Conservation (phyloP, 2,797 vertebrate species). For the Platalea minor region DNA sequence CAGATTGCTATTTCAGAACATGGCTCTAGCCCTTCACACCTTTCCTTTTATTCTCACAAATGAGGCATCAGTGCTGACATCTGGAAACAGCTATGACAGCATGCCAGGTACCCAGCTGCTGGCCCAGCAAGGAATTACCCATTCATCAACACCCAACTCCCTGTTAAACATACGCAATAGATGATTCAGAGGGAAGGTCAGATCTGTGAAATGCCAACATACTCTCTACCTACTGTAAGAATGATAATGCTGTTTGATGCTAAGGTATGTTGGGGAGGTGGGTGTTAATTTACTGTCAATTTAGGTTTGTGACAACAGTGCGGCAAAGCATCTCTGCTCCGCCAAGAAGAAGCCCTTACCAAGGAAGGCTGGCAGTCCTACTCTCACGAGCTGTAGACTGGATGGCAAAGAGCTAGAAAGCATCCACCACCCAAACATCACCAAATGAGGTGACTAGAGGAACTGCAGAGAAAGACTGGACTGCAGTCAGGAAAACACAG, state of each 20-base stretch:
- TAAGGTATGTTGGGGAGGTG: not conserved
- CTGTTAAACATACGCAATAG: not conserved
- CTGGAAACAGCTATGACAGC: not conserved
- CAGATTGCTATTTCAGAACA: not conserved
- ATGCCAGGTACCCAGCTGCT: not conserved
- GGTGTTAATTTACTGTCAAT: not conserved
- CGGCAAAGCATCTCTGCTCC: not conserved
- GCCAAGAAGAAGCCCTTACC: not conserved
- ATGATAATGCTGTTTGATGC: fast-evolving
- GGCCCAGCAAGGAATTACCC: not conserved
- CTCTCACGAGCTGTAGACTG: not conserved
- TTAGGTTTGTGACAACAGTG: not conserved
- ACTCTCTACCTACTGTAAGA: not conserved
- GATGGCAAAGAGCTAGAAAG: not conserved
- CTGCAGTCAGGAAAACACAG: not conserved
- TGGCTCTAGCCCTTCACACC: not conserved
- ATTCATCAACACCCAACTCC: not conserved
- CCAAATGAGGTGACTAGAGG: fast-evolving
- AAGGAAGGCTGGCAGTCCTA: not conserved
- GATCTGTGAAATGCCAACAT: not conserved
- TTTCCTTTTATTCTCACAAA: not conserved
- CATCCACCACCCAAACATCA: not conserved
- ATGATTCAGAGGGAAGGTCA: not conserved
- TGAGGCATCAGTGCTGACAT: not conserved
- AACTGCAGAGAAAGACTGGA: not conserved